A percentile compares a stretch with the other conserved stretches of the same genome.
Conservation (phyloP, 1,140 invertebrate genomes). For the Oncopeltus fasciatus region DNA sequence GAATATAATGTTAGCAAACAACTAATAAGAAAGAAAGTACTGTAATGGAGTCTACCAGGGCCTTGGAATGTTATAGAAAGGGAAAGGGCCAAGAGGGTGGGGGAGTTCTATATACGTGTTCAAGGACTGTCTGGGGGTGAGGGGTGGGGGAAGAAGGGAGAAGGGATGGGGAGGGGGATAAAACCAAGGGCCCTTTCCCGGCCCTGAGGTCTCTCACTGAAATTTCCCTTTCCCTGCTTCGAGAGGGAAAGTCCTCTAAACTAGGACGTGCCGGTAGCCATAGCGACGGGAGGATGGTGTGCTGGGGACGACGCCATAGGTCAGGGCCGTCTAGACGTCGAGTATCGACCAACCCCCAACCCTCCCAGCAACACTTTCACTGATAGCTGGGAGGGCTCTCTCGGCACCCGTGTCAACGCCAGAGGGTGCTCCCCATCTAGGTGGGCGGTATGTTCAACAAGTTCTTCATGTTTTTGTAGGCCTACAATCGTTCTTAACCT, state of each 20-base stretch:
- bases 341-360: background rate
- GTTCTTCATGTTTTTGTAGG: too few species aligned
- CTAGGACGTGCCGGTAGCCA: conserved; percentile 6
- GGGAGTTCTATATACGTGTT: background rate
- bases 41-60: too few species aligned
- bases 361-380: background rate
- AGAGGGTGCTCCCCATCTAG: too few species aligned
- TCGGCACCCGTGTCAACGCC: too few species aligned
- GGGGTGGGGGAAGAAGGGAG: background rate
- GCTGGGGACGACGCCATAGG: background rate
- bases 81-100: background rate
- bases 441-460: too few species aligned
- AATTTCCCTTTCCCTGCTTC: background rate
- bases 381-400: too few species aligned
- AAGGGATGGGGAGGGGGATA: background rate
- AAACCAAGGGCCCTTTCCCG: background rate
- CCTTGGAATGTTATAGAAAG: background rate
- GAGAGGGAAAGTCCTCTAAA: background rate
- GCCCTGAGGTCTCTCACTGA: background rate
- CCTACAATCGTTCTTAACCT: too few species aligned
- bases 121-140: background rate
- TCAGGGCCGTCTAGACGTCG: conserved; percentile 5
- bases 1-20: too few species aligned
- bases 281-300: background rate
- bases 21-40: too few species aligned